Base-by-base conservation (phyloP, 2,113 vertebrate species). In the Amphiprion ocellaris region DNA sequence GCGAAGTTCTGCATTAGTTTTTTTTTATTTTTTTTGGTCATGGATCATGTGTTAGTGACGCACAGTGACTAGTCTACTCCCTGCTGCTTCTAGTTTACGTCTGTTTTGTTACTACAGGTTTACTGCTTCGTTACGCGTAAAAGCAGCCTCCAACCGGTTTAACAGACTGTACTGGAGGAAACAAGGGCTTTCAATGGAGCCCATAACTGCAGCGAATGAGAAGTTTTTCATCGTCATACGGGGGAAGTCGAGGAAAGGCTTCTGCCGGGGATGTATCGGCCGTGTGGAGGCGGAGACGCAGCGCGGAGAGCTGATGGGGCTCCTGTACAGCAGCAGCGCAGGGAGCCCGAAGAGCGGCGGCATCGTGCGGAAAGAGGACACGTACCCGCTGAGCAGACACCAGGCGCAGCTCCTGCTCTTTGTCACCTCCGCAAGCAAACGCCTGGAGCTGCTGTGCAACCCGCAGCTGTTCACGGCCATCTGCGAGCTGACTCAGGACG, bases 371-470 rank as follows among this genome's bases (percentile, higher is more conserved):
- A 82, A 33, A 50, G 92, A 91, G 56, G 90, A 95, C 76, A 88
- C 89, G 0, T 90, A 93, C 72, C 78, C 89, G 0, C 90, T 96
- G 60, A 92, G 82, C 39, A 86, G 73, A 2, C 94, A 94, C 81
- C 94, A 96, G 84, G 95, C 94, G 28, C 92, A 94, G 79, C 91
- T 96, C 0, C 87, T 96, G 73, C 89, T 95, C 73, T 94, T 90
- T 8, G 74, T 96, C 2, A 74, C 90, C 26, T 65, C 83, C 1
- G n/a, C 59, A 0, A 83, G 70, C 56, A 90, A 83, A 7, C 90
- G 95, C 14, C 83, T 94, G 61, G 93, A 94, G 73, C 81, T 95
- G 52, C 77, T 96, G 76, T 89, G 91, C 49, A 93, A 94, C 73
- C 88, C 90, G 4, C 92, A 91, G 86, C 93, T 95, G n/a, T 96